A percentile compares a stretch with the other conserved stretches of the same genome.
These are phyloP conservation scores for Campopleginae sp. DNA, from an alignment of 2,888 invertebrate genomes.

Conservation along the genomic window DNA sequence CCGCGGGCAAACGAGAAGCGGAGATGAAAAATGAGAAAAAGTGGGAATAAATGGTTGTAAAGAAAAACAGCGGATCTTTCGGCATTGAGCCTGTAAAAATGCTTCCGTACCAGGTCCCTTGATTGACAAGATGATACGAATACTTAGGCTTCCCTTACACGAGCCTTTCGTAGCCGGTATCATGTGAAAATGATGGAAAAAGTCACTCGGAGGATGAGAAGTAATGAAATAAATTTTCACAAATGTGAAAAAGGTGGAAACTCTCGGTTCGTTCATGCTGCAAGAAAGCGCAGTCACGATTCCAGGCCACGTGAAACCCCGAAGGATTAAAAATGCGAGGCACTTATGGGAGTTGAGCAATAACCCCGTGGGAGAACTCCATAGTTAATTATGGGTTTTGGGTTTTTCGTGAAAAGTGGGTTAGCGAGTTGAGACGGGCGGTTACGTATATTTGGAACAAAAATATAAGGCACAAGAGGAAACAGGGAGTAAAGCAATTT, in stretches of 20 bases:
- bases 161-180: not conserved
- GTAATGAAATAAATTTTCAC: not conserved
- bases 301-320: constrained; percentile 18
- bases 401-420: constrained; percentile 52
- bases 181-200: not conserved
- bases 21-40: constrained; percentile 23
- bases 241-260: constrained; percentile 3
- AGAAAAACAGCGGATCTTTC: not conserved
- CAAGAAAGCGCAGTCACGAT: not conserved
- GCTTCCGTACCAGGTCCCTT: constrained; percentile 1
- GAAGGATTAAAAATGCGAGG: constrained; percentile 52
- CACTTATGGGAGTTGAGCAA: constrained; percentile 35
- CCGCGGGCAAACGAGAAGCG: not conserved
- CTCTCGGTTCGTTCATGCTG: constrained; percentile 22
- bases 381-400: constrained; percentile 53
- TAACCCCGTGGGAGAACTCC: not conserved
- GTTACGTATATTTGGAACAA: constrained; percentile 61
- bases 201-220: not conserved
- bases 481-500: not conserved
- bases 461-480: constrained; percentile 21
- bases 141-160: not conserved
- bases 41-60: not conserved
- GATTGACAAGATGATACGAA: not conserved
- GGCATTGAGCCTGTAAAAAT: constrained; percentile 24
- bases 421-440: constrained; percentile 28